phyloP scores from a whole-genome alignment of 2,113 vertebrate species.

The Tragelaphus buxtoni region DNA sequence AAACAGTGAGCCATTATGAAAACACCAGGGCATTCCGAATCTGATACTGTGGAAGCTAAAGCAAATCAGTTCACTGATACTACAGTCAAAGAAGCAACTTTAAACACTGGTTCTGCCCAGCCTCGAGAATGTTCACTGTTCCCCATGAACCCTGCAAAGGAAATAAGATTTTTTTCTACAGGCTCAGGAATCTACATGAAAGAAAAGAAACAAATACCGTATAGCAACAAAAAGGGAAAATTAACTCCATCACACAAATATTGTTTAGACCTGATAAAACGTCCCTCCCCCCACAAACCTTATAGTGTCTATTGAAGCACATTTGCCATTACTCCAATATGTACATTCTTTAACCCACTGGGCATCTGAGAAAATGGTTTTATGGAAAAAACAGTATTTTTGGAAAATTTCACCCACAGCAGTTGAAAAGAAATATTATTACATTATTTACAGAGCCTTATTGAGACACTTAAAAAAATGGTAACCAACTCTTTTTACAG shows the following conservation, averaged over 20 bases:
- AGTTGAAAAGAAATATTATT: not conserved
- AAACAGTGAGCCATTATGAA: not conserved
- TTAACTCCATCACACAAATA: not conserved
- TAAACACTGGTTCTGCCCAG: not conserved
- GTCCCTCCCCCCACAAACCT: not conserved
- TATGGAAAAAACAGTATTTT: not conserved
- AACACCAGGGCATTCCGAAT: not conserved
- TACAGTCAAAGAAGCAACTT: not conserved
- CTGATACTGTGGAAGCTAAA: not conserved
- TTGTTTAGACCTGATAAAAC: not conserved
- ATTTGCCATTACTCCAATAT: not conserved
- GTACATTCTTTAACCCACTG: not conserved
- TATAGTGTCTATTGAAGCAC: not conserved
- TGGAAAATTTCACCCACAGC: not conserved
- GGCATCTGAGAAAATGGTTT: not conserved
- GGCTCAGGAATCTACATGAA: not conserved
- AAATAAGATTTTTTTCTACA: not conserved
- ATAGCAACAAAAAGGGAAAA: not conserved
- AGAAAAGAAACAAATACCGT: not conserved
- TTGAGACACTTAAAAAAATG: not conserved
- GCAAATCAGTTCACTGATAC: not conserved
- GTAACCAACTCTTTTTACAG: not conserved
- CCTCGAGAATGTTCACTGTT: not conserved
- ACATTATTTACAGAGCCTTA: not conserved
- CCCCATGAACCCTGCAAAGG: not conserved